These are phyloP conservation scores for Sminthurinus aureus DNA, from an alignment of 2,888 invertebrate species.

Conservation along the genomic window DNA sequence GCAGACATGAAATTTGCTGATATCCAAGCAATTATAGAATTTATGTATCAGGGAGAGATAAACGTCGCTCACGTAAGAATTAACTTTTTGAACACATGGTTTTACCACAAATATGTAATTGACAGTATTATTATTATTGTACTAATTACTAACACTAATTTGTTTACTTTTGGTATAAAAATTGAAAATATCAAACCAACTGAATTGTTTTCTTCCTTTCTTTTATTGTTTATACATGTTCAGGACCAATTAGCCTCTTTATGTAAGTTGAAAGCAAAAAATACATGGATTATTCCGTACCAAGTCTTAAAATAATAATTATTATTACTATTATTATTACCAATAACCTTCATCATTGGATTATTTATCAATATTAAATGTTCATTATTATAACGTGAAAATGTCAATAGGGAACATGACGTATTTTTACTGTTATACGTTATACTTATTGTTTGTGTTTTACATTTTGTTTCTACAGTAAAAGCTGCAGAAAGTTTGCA, in stretches of 20 bases:
- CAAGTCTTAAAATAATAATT: no score
- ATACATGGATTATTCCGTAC: no score
- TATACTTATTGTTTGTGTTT: no score
- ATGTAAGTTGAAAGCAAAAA: not conserved
- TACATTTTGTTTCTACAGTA: constrained; percentile 62
- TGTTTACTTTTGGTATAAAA: not conserved
- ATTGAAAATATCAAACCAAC: not conserved
- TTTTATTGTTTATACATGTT: not conserved
- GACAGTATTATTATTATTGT: no score
- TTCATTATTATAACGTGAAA: no score
- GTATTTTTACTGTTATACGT: no score
- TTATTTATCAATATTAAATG: no score
- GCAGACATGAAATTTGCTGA: constrained; percentile 83
- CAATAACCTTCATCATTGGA: no score
- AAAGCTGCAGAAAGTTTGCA: constrained; percentile 92
- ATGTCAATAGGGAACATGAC: no score
- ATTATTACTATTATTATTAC: no score
- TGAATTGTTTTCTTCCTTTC: not conserved
- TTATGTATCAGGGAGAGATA: constrained; percentile 96
- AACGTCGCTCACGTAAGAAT: constrained; percentile 89
- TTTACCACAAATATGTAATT: not conserved
- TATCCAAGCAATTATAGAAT: constrained; percentile 87
- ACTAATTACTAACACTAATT: no score
- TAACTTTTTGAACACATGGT: constrained; percentile 2
- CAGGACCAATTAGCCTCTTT: constrained; percentile 86